Percentiles rank a stretch among this genome's conserved stretches.
Evolutionary conservation across 2,888 invertebrate species (phyloP).

Genomic region (Hypercompe scribonia): DNA sequence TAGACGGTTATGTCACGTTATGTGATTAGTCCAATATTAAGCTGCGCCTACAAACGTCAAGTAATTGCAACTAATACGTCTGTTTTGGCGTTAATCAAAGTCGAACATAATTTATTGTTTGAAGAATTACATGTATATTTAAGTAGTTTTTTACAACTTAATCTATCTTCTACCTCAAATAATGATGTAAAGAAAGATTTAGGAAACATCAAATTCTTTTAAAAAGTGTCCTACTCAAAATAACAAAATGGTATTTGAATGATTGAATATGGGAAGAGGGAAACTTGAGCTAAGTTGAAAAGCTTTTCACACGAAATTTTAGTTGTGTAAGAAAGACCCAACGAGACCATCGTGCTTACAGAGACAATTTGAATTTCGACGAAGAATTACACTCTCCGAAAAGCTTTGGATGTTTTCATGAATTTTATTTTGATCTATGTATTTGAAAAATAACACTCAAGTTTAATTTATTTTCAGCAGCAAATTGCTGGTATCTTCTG

Average conservation of each 20-base stretch:
- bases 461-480: background rate
- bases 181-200: background rate
- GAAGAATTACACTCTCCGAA: constrained; percentile 56
- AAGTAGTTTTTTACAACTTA: background rate
- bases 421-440: constrained; percentile 20
- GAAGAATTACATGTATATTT: no score
- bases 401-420: constrained; percentile 19
- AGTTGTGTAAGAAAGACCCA: constrained; percentile 70
- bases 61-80: no score
- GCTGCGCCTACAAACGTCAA: no score
- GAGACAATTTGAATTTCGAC: constrained; percentile 59
- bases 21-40: no score
- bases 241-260: constrained; percentile 3
- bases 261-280: constrained; percentile 7
- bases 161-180: background rate
- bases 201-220: background rate
- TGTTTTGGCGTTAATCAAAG: no score
- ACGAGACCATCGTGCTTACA: constrained; percentile 25
- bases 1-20: no score
- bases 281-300: constrained; percentile 50
- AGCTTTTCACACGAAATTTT: constrained; percentile 69
- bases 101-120: no score
- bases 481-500: background rate
- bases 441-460: background rate
- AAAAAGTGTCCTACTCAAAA: background rate